These are phyloP conservation scores for Yponomeuta sedellus DNA, from an alignment of 2,888 invertebrate species.

Conservation along the genomic window DNA sequence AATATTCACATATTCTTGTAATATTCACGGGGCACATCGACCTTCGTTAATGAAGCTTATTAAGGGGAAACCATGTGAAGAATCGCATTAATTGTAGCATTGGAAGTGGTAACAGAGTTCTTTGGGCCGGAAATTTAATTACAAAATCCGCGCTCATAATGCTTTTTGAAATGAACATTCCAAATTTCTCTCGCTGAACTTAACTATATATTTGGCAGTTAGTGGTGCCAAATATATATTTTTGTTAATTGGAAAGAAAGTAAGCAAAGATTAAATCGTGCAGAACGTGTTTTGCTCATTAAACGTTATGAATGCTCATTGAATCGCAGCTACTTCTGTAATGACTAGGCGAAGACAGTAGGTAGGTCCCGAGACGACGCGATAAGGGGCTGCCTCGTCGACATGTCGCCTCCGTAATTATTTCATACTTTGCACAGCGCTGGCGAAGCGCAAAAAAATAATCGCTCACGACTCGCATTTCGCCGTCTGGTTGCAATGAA, in stretches of 20 bases:
- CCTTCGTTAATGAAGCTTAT: not conserved
- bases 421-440: constrained; percentile 65
- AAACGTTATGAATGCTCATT: no score
- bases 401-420: constrained; percentile 64
- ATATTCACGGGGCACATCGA: not conserved
- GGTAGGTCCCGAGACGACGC: not conserved
- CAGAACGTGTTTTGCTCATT: no score
- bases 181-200: no score
- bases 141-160: no score
- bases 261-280: no score
- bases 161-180: no score
- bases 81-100: not conserved
- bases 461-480: constrained; percentile 52
- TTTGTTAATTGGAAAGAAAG: no score
- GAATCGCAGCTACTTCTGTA: no score
- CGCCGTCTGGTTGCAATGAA: constrained; percentile 41
- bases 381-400: constrained; percentile 10
- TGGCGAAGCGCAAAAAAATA: constrained; percentile 52
- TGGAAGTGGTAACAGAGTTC: not conserved
- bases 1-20: no score
- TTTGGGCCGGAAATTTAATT: no score
- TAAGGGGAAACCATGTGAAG: not conserved
- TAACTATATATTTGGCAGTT: no score
- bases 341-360: not conserved
- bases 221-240: no score